Evolutionary conservation across 2,113 vertebrate genomes (phyloP).

Genomic region (Eubucco bourcierii): DNA sequence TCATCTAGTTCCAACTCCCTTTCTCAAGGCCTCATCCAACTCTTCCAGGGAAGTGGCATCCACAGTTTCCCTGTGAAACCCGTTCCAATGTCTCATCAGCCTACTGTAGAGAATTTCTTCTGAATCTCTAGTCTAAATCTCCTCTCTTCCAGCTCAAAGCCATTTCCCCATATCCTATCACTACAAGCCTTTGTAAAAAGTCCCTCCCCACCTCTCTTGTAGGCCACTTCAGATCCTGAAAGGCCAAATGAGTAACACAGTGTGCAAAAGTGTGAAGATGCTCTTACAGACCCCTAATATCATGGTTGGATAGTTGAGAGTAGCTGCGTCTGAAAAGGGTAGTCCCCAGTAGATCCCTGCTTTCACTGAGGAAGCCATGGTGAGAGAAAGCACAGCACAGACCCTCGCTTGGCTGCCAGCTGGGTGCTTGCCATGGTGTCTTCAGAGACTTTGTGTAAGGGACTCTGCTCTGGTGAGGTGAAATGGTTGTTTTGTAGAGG

Average conservation of each 20-base stretch:
- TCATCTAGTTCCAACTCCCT: too few relatives aligned
- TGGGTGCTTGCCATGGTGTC: background rate
- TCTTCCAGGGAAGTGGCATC: too few relatives aligned
- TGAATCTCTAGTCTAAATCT: too few relatives aligned
- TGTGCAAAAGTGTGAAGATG: background rate
- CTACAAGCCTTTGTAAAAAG: too few relatives aligned
- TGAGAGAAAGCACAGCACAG: background rate
- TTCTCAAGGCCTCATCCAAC: too few relatives aligned
- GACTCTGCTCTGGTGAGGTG: background rate
- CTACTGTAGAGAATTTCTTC: too few relatives aligned
- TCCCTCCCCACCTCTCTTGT: too few relatives aligned
- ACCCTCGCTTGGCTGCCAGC: background rate
- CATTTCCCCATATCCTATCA: too few relatives aligned
- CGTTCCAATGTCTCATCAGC: too few relatives aligned
- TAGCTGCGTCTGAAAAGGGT: background rate
- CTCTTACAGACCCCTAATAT: background rate
- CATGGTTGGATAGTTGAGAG: background rate
- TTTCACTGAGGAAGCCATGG: background rate
- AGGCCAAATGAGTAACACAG: background rate
- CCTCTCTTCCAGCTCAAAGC: too few relatives aligned
- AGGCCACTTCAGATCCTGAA: too few relatives aligned
- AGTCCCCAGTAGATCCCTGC: slow-evolving; percentile 33
- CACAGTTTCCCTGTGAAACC: too few relatives aligned
- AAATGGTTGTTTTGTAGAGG: background rate
- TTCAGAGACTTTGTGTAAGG: background rate